phyloP scores from a whole-genome alignment of 2,113 vertebrate species.

The Aplodontia rufa region DNA sequence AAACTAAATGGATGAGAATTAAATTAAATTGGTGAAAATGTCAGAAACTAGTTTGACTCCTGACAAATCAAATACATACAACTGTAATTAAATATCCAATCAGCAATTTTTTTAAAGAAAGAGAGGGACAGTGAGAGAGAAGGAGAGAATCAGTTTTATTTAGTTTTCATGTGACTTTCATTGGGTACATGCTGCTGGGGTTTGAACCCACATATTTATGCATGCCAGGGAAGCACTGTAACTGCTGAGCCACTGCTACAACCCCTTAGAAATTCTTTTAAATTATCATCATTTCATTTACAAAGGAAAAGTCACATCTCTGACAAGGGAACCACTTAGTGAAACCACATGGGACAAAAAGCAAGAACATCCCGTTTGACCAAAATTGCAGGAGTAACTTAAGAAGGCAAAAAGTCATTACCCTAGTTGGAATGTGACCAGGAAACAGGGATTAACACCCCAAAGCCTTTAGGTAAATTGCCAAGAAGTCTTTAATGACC shows the following conservation, averaged over 20 bases:
- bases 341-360: not conserved
- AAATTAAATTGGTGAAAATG: not conserved
- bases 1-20: not conserved
- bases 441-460: conserved; percentile 53
- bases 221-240: too few relatives aligned
- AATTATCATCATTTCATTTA: not conserved
- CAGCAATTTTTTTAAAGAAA: too few relatives aligned
- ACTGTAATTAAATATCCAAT: not conserved
- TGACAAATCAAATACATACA: not conserved
- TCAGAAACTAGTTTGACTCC: not conserved
- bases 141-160: too few relatives aligned
- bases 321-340: not conserved
- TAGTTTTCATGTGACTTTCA: too few relatives aligned
- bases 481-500: conserved; percentile 47
- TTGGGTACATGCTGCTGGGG: too few relatives aligned
- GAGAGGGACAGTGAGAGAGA: too few relatives aligned
- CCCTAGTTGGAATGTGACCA: conserved; percentile 55
- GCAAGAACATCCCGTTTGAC: not conserved
- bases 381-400: conserved; percentile 44
- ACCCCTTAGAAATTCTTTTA: conserved; percentile 9
- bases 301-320: not conserved
- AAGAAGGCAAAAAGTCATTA: conserved; percentile 65
- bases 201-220: too few relatives aligned
- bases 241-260: too few relatives aligned
- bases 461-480: conserved; percentile 27